Evolutionary conservation across 1,140 invertebrate genomes (phyloP).

Genomic region (Drosophila mojavensis): DNA sequence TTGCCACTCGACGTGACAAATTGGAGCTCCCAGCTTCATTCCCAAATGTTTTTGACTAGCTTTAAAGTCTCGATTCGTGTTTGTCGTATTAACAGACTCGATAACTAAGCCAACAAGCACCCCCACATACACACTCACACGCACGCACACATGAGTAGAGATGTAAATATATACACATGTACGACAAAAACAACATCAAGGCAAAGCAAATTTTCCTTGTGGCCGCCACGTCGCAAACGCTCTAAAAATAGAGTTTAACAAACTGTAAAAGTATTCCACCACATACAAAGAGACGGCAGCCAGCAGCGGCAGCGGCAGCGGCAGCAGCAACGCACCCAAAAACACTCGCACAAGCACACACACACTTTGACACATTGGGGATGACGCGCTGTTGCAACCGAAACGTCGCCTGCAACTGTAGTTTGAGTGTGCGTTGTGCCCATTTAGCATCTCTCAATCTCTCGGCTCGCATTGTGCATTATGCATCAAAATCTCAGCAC

Average conservation of each 20-base stretch:
- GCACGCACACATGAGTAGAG: conserved; percentile 3
- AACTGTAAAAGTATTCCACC: conserved; percentile 81
- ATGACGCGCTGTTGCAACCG: conserved; percentile 57
- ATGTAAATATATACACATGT: conserved; percentile 13
- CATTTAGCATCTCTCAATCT: conserved; percentile 57
- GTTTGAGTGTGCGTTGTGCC: conserved; percentile 35
- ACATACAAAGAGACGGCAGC: conserved; percentile 61
- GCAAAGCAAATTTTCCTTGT: conserved; percentile 56
- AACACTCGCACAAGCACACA: conserved; percentile 36
- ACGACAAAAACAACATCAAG: conserved; percentile 31
- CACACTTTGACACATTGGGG: conserved; percentile 41
- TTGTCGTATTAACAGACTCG: conserved; percentile 56
- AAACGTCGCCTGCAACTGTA: conserved; percentile 23
- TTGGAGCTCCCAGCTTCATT: conserved; percentile 31
- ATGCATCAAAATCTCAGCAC: conserved; percentile 70
- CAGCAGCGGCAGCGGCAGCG: neutral
- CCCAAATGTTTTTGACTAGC: conserved; percentile 43
- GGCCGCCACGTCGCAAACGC: conserved; percentile 60
- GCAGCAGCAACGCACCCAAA: conserved; percentile 45
- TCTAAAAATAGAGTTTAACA: conserved; percentile 82
- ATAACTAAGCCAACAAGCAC: conserved; percentile 75
- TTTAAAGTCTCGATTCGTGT: conserved; percentile 51
- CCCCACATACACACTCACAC: conserved; percentile 52
- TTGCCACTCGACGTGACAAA: conserved; percentile 33
- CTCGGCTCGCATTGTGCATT: conserved; percentile 14